Evolutionary conservation across 2,888 invertebrate species (phyloP), one percentile per base, ranked within the genome.

Genomic region (Platycheirus rosarum): DNA sequence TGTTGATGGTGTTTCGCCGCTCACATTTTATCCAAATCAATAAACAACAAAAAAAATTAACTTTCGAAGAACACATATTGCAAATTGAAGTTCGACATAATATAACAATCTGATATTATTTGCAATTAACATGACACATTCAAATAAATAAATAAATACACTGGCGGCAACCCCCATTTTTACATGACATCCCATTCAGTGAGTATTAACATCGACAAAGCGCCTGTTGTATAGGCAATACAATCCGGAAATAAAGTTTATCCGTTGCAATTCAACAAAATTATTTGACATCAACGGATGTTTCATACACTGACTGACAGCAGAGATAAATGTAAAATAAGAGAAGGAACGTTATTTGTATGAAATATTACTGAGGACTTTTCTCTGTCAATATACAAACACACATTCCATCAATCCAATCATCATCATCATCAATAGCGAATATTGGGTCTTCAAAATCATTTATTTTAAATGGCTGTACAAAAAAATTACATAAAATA

Each of bases 121-220:
- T 80, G 75, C 75, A 80, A 80, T 80, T 80, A 80, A 80, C 80
- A 80, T 76, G 80, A 75, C 75, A 76, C 75, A 76, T 76, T 70
- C 57, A 80, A 80, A 76, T 80, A 49, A 79, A 79, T 79, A 75
- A n/a, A 79, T 79, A 57, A 75, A 79, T 74, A 32, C 55, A 63
- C 49, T 74, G 68, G 35, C 68, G n/a, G n/a, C n/a, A n/a, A 68
- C 29, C 44, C 44, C 37, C n/a, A n/a, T 63, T 75, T 69, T 78
- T 69, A 79, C 63, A 73, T 69, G 69, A 62, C 66, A 66, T 74
- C 48, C 18, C 69, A 60, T 13, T 48, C 70, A 63, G 14, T 49
- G n/a, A 60, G 18, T n/a, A 44, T 35, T 9, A 53, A 16, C 26
- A 40, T 20, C 26, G n/a, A 9, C 23, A 23, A n/a, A n/a, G n/a